Evolutionary conservation across 2,888 invertebrate genomes (phyloP).

Genomic region (Oconnorella tubifera): DNA sequence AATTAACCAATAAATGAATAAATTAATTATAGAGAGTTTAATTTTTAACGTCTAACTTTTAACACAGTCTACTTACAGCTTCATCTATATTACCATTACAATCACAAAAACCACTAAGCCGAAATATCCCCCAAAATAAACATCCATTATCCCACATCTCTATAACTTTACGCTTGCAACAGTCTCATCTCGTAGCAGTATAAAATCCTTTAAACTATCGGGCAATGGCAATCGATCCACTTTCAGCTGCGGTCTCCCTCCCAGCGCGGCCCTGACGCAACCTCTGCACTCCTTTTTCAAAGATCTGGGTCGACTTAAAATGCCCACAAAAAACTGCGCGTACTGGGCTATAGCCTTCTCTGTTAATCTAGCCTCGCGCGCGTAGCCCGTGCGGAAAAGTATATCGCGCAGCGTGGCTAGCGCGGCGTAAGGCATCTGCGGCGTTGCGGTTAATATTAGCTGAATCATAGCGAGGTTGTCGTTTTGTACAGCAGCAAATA

Average conservation of each 20-base stretch:
- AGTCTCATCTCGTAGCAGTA: conserved; percentile 36
- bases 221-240: conserved; percentile 43
- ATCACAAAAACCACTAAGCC: too few species aligned
- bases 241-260: conserved; percentile 38
- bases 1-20: too few species aligned
- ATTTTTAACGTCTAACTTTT: too few species aligned
- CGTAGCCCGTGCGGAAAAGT: conserved; percentile 42
- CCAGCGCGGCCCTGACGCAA: conserved; percentile 40
- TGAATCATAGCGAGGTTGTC: conserved; percentile 45
- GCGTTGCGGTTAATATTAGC: conserved; percentile 44
- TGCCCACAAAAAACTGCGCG: conserved; percentile 38
- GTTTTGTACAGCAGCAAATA: conserved; percentile 49
- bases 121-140: too few species aligned
- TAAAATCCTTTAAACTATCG: conserved; percentile 43
- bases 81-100: too few species aligned
- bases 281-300: conserved; percentile 47
- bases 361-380: conserved; percentile 40
- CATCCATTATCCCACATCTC: too few species aligned
- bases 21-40: too few species aligned
- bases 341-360: conserved; percentile 40
- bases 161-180: too few species aligned
- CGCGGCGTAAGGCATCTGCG: conserved; percentile 38
- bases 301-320: conserved; percentile 38
- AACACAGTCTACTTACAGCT: too few species aligned
- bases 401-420: conserved; percentile 40